Conservation (phyloP, 2,113 vertebrate genomes). For the Pungitius pungitius region DNA sequence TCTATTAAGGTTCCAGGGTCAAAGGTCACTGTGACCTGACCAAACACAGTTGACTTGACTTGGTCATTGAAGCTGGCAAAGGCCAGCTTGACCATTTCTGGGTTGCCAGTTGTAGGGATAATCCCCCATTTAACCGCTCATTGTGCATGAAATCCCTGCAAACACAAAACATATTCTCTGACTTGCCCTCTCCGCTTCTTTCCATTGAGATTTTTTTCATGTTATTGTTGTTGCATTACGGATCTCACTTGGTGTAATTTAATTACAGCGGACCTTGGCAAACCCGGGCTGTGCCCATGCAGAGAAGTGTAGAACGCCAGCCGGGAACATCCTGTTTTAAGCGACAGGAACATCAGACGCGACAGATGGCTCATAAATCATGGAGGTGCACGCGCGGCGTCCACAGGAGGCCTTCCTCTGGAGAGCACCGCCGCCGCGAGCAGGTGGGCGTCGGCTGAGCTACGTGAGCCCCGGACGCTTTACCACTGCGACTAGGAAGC, state of each 20-base stretch:
- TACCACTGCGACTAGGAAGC: conserved; percentile 39
- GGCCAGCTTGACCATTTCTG: neutral
- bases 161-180: conserved; percentile 28
- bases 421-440: conserved; percentile 65
- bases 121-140: neutral
- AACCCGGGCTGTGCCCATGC: conserved; percentile 72
- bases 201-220: conserved; percentile 33
- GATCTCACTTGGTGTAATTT: conserved; percentile 79
- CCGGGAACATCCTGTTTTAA: conserved; percentile 80
- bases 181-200: conserved; percentile 15
- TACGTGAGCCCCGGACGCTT: conserved; percentile 50
- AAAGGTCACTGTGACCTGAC: neutral
- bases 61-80: too few species aligned
- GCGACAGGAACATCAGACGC: conserved; percentile 80
- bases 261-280: conserved; percentile 82
- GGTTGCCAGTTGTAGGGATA: neutral
- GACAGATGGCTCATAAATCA: conserved; percentile 86
- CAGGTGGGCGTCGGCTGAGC: conserved; percentile 64
- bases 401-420: conserved; percentile 73
- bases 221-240: conserved; percentile 36
- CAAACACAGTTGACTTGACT: neutral
- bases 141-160: neutral
- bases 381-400: conserved; percentile 70
- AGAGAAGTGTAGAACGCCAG: conserved; percentile 70
- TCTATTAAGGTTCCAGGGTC: neutral